phyloP scores from a whole-genome alignment of 2,888 invertebrate species.

The Branchipolynoe longqiensis region DNA sequence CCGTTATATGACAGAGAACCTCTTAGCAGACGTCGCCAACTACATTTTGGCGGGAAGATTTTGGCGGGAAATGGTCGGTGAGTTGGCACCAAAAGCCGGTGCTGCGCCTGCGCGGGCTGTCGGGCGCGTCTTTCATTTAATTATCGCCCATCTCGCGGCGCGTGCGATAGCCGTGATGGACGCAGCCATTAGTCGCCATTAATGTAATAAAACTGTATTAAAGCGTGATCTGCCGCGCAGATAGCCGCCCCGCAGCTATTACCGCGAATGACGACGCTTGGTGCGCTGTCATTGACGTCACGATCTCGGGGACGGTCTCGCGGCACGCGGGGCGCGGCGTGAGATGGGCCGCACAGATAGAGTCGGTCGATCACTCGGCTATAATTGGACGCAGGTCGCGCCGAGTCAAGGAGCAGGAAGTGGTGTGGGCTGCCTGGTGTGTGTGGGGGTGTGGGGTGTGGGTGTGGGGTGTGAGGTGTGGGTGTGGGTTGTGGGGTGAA shows the following conservation, averaged over 20 bases:
- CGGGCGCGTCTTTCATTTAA: conserved; percentile 39
- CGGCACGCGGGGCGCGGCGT: conserved; percentile 23
- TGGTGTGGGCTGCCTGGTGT: not conserved
- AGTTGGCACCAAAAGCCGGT: too few species aligned
- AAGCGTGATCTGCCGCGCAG: not conserved
- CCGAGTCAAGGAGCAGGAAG: conserved; percentile 5
- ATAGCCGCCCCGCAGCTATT: conserved; percentile 6
- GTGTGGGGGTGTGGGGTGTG: conserved; percentile 1
- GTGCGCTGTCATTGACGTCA: conserved; percentile 41
- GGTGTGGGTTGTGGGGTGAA: not conserved
- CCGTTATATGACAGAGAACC: too few species aligned
- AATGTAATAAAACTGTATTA: conserved; percentile 46
- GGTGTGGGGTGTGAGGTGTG: not conserved
- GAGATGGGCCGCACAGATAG: conserved; percentile 40
- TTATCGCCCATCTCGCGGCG: conserved; percentile 39
- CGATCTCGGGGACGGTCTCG: conserved; percentile 13
- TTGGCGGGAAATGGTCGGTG: too few species aligned
- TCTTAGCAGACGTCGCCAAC: too few species aligned
- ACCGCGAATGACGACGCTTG: conserved; percentile 23
- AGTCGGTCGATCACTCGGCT: conserved; percentile 37
- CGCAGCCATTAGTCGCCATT: conserved; percentile 38
- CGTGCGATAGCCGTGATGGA: conserved; percentile 20
- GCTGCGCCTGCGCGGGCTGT: not conserved
- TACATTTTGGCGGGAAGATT: too few species aligned
- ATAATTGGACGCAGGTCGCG: conserved; percentile 43